Base-by-base conservation (phyloP, 2,888 invertebrate species). In the Marasmarcha lunaedactyla region DNA sequence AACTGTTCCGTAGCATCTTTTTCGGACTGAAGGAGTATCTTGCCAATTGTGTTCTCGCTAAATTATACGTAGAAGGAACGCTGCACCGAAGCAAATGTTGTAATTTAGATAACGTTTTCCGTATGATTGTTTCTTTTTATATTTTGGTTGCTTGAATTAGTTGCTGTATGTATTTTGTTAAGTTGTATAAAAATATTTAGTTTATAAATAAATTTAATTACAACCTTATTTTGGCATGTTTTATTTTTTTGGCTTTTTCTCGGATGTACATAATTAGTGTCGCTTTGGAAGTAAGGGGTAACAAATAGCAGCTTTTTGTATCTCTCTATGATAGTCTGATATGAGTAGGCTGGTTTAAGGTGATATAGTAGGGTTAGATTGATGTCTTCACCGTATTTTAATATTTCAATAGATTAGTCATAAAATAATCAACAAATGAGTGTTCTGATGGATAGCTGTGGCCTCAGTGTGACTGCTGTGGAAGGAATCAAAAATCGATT, bases 101-200 rank as follows among this genome's bases (percentile, higher is more conserved):
- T n/a, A 42, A 42, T 38, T 37, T 33, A 37, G 4, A 20, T 20
- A 20, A 7, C 7, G 3, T 20, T 30, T 13, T 14, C 66, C 60
- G 69, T 63, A 61, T 68, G 70, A 67, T 69, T 71, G 71, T 57
- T 57, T 66, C 64, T 58, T 49, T 30, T 30, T 30, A 30, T 48
- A 60, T 73, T 79, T 77, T 70, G 73, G 68, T 79, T 77, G 74
- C 70, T 64, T 66, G 71, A 72, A 77, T 83, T 67, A 74, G 71
- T 79, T 79, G 70, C 68, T 76, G 79, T 76, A 73, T 69, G 78
- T 81, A 78, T 78, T 79, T 81, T 78, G 83, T 81, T 83, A 83
- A 81, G 83, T 83, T 83, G 81, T 83, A 78, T 83, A 81, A 77
- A 20, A 81, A 79, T 79, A 79, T 55, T 71, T 83, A 83, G 83